phyloP scores from a whole-genome alignment of 2,888 invertebrate genomes.

The Dryocosmus kuriphilus region DNA sequence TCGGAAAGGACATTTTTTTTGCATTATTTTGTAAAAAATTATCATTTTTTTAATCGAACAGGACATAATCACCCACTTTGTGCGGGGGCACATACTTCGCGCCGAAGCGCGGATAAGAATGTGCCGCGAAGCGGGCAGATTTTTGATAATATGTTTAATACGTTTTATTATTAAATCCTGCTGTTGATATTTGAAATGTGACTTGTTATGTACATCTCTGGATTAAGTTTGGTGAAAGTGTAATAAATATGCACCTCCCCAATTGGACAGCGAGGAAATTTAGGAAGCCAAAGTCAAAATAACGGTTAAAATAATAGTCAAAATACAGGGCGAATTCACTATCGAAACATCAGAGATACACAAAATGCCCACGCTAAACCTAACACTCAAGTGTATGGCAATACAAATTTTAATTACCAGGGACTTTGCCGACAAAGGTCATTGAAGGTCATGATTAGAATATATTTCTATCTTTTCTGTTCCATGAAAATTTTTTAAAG shows the following conservation, averaged over 20 bases:
- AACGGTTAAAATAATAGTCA: constrained; percentile 69
- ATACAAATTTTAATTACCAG: constrained; percentile 81
- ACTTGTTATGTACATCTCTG: too few species aligned
- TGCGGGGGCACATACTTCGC: too few species aligned
- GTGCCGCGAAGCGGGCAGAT: too few species aligned
- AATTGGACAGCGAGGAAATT: constrained; percentile 75
- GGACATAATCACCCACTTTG: too few species aligned
- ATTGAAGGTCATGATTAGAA: constrained; percentile 68
- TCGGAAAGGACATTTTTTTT: too few species aligned
- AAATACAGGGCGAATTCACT: constrained; percentile 58
- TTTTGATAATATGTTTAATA: too few species aligned
- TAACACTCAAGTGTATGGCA: constrained; percentile 72
- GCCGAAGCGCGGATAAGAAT: too few species aligned
- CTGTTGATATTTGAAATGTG: too few species aligned
- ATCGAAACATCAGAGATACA: constrained; percentile 56
- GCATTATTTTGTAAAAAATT: too few species aligned
- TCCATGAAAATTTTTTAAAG: neutral
- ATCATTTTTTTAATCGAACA: too few species aligned
- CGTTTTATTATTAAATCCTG: too few species aligned
- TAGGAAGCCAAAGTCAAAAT: constrained; percentile 73
- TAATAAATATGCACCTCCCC: constrained; percentile 91
- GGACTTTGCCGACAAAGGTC: constrained; percentile 80
- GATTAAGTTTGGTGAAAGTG: too few species aligned
- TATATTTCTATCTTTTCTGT: neutral
- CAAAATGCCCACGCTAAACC: constrained; percentile 54